Evolutionary conservation across 1,140 invertebrate genomes (phyloP).

Genomic region (Grapholita molesta): DNA sequence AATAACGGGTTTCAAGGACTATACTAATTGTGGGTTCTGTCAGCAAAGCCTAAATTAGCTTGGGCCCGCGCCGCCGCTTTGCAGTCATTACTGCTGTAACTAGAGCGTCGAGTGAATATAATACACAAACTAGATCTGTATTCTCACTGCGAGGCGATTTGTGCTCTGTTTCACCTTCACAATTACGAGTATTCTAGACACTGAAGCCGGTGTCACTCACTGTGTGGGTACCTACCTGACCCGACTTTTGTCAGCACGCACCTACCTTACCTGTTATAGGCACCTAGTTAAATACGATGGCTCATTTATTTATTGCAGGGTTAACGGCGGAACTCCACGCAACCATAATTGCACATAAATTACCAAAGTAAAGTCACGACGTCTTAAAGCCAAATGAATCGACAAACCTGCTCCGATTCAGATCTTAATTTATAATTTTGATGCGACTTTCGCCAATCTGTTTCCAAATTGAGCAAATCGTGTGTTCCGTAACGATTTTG

Average conservation of each 20-base stretch:
- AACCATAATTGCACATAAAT: background rate
- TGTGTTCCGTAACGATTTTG: background rate
- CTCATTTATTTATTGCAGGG: background rate
- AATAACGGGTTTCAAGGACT: background rate
- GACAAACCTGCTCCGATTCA: background rate
- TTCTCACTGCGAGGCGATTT: conserved; percentile 40
- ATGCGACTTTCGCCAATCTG: conserved; percentile 1
- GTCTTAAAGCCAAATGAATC: background rate
- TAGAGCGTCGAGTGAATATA: conserved; percentile 57
- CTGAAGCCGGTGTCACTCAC: background rate
- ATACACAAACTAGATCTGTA: conserved; percentile 45
- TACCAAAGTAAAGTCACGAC: background rate
- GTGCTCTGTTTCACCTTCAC: conserved; percentile 56
- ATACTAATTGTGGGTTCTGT: background rate
- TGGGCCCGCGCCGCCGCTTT: conserved; percentile 23
- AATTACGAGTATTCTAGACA: conserved; percentile 22
- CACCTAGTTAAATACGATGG: background rate
- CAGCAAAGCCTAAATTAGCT: conserved; percentile 18
- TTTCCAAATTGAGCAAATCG: background rate
- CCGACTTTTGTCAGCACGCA: background rate
- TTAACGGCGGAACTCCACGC: background rate
- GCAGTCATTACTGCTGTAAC: conserved; percentile 41
- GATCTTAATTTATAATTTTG: conserved; percentile 3
- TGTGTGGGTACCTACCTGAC: background rate
- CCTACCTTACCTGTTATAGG: background rate